Evolutionary conservation across 2,888 invertebrate species (phyloP).

Genomic region (Sarcophaga carnaria): DNA sequence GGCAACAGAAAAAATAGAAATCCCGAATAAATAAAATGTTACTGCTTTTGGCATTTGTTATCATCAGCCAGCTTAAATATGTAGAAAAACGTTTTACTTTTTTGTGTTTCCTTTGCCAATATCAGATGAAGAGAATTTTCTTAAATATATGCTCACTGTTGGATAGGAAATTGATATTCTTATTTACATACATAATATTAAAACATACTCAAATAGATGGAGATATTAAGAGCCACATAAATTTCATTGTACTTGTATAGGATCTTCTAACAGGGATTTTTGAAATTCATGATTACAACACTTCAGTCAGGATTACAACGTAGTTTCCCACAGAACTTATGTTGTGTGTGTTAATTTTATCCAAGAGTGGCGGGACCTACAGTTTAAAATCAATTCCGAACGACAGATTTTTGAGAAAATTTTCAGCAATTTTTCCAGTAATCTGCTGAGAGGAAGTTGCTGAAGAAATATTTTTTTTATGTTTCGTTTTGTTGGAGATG

Average conservation of each 20-base stretch:
- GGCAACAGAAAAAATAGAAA: neutral
- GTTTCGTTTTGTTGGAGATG: too few species aligned
- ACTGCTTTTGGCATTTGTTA: conserved; percentile 65
- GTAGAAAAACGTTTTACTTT: conserved; percentile 17
- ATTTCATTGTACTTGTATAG: too few species aligned
- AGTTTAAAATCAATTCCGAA: too few species aligned
- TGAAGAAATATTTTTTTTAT: too few species aligned
- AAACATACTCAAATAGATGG: conserved; percentile 2
- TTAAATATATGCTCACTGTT: conserved; percentile 45
- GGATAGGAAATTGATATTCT: conserved; percentile 55
- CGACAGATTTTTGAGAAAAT: too few species aligned
- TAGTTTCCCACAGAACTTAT: fast-evolving
- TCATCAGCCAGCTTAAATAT: conserved; percentile 61
- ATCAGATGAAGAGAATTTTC: conserved; percentile 7
- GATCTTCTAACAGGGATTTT: too few species aligned
- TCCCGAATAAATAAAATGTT: conserved; percentile 52
- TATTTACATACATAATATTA: conserved; percentile 46
- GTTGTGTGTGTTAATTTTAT: too few species aligned
- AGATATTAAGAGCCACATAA: neutral
- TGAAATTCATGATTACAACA: too few species aligned
- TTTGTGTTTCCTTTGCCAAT: neutral
- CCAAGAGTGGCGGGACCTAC: too few species aligned
- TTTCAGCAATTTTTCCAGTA: too few species aligned
- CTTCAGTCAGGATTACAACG: too few species aligned
- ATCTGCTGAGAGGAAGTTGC: too few species aligned